Evolutionary conservation across 2,797 vertebrate species (phyloP).

Genomic region (Crossoptilon crossoptilon): DNA sequence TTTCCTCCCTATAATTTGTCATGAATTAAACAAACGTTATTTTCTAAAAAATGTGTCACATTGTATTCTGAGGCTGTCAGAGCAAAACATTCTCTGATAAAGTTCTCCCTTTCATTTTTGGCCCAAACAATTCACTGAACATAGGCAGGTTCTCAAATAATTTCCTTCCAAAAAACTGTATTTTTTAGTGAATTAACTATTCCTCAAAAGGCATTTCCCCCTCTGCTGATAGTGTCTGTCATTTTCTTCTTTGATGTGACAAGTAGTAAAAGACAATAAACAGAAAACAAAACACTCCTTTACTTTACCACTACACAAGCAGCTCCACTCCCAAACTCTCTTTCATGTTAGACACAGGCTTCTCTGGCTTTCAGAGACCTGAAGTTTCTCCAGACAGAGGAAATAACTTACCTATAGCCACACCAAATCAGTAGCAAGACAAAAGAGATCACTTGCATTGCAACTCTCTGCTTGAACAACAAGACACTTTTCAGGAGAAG

Average conservation of each 20-base stretch:
- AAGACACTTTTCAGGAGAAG: constrained; percentile 22
- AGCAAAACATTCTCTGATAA: not conserved
- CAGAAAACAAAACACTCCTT: not conserved
- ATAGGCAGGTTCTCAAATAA: not conserved
- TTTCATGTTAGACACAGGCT: not conserved
- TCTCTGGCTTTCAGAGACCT: not conserved
- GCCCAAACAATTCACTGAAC: not conserved
- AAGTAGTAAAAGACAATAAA: not conserved
- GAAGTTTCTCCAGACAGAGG: not conserved
- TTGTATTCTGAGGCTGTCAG: not conserved
- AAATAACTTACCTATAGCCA: not conserved
- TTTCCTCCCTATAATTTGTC: not conserved
- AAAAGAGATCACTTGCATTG: not conserved
- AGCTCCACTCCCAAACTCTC: not conserved
- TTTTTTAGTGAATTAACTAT: constrained; percentile 27
- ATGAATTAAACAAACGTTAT: not conserved
- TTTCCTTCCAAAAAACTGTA: not conserved
- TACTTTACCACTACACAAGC: not conserved
- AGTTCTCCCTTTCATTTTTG: not conserved
- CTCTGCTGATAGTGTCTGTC: not conserved
- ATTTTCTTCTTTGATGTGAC: constrained; percentile 3
- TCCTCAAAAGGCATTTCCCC: not conserved
- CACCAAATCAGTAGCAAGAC: not conserved
- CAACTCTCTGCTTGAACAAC: constrained; percentile 14
- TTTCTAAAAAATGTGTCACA: not conserved